Conservation (phyloP, 2,888 invertebrate species). For the Polia nebulosa region DNA sequence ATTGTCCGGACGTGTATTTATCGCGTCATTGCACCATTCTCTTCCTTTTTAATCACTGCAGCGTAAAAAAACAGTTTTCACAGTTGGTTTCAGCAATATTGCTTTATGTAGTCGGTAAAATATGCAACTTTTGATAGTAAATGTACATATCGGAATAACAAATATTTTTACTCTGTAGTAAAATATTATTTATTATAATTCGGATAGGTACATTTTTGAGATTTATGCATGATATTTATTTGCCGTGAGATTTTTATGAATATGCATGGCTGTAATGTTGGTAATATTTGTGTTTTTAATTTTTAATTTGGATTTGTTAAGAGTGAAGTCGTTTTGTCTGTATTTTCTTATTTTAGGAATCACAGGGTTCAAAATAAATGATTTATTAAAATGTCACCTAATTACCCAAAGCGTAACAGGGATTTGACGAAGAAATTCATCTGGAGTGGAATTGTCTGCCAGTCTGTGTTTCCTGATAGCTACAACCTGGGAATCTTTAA, state of each 20-base stretch:
- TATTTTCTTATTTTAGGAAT: background rate
- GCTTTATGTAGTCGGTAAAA: slow-evolving; percentile 63
- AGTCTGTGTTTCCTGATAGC: too few species aligned
- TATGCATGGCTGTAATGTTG: background rate
- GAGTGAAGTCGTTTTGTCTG: background rate
- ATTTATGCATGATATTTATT: slow-evolving; percentile 33
- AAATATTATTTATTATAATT: too few species aligned
- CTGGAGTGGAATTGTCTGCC: too few species aligned
- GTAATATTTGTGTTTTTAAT: background rate
- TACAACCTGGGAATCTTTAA: too few species aligned
- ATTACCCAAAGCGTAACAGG: too few species aligned
- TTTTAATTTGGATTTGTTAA: background rate
- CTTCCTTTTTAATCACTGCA: slow-evolving; percentile 67
- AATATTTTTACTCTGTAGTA: slow-evolving; percentile 26
- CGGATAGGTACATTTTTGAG: too few species aligned
- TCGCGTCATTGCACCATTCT: slow-evolving; percentile 65
- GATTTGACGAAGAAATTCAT: too few species aligned
- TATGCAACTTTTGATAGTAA: slow-evolving; percentile 26
- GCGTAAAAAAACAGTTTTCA: slow-evolving; percentile 69
- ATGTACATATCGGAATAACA: slow-evolving; percentile 28
- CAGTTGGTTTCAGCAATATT: slow-evolving; percentile 76
- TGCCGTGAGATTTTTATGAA: slow-evolving; percentile 23
- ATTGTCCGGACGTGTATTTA: slow-evolving; percentile 68
- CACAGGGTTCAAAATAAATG: background rate
- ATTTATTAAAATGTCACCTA: too few species aligned